Evolutionary conservation across 2,113 vertebrate genomes (phyloP).

Genomic region (Perca flavescens): DNA sequence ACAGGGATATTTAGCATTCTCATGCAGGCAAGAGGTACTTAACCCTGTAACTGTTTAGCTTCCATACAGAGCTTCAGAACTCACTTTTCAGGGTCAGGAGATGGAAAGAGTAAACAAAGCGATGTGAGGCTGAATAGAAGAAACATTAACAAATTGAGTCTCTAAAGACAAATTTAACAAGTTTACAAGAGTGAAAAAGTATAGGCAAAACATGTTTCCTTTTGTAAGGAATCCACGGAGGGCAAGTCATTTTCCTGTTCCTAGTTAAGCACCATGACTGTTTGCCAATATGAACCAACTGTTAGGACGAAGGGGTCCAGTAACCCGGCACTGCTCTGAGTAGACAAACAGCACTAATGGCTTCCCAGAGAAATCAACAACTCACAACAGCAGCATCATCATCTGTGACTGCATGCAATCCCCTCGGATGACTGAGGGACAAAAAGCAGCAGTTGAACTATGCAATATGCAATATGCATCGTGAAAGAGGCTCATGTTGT

Average conservation of each 20-base stretch:
- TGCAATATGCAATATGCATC: background rate
- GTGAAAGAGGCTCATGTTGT: constrained; percentile 14
- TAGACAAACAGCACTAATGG: constrained; percentile 71
- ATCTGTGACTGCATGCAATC: constrained; percentile 62
- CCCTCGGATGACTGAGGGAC: constrained; percentile 61
- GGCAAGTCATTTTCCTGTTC: constrained; percentile 63
- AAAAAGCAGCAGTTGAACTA: constrained; percentile 38
- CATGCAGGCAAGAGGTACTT: constrained; percentile 1
- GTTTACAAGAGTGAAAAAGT: constrained; percentile 33
- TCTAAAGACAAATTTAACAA: constrained; percentile 62
- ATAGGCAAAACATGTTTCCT: constrained; percentile 44
- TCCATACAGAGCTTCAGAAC: background rate
- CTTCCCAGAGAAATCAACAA: constrained; percentile 75
- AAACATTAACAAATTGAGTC: constrained; percentile 33
- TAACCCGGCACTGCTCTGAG: constrained; percentile 60
- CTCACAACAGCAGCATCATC: constrained; percentile 65
- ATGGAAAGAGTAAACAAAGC: constrained; percentile 3
- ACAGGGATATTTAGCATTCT: constrained; percentile 10
- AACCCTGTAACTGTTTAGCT: constrained; percentile 1
- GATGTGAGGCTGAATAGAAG: constrained; percentile 2
- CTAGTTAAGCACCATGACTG: constrained; percentile 60
- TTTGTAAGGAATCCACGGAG: constrained; percentile 64
- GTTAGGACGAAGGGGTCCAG: constrained; percentile 68
- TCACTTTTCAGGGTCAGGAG: constrained; percentile 23
- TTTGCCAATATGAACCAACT: constrained; percentile 72